phyloP scores from a whole-genome alignment of 2,888 invertebrate species.

The Brachycybe producta region DNA sequence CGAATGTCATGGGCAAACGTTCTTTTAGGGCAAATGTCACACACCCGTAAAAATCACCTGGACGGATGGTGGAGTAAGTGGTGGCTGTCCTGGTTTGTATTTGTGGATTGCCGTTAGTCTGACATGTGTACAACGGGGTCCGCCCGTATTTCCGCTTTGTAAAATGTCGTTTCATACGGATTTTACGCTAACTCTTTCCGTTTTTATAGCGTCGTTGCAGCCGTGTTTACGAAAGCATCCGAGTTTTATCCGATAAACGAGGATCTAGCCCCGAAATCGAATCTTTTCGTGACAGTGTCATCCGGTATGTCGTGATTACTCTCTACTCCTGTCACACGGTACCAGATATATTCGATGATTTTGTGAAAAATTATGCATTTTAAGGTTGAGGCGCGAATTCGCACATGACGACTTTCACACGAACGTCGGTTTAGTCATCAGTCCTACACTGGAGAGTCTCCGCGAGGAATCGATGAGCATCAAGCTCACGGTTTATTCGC shows the following conservation, averaged over 20 bases:
- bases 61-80: no score
- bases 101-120: no score
- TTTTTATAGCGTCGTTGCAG: conserved; percentile 11
- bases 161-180: no score
- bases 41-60: no score
- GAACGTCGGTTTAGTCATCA: conserved; percentile 79
- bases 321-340: neutral
- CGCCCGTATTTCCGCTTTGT: no score
- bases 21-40: no score
- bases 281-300: conserved; percentile 73
- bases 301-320: conserved; percentile 51
- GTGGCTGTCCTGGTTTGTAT: no score
- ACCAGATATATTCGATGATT: neutral
- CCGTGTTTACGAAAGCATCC: conserved; percentile 13
- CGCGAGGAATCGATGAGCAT: conserved; percentile 72
- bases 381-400: conserved; percentile 42
- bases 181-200: no score
- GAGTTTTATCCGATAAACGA: neutral
- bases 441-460: conserved; percentile 67
- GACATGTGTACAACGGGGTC: no score
- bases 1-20: no score
- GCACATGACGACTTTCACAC: conserved; percentile 57
- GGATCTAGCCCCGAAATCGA: conserved; percentile 56
- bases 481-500: conserved; percentile 64
- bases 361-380: neutral